Base-by-base conservation (phyloP, 1,140 invertebrate species). In the Lepidostoma basale region DNA sequence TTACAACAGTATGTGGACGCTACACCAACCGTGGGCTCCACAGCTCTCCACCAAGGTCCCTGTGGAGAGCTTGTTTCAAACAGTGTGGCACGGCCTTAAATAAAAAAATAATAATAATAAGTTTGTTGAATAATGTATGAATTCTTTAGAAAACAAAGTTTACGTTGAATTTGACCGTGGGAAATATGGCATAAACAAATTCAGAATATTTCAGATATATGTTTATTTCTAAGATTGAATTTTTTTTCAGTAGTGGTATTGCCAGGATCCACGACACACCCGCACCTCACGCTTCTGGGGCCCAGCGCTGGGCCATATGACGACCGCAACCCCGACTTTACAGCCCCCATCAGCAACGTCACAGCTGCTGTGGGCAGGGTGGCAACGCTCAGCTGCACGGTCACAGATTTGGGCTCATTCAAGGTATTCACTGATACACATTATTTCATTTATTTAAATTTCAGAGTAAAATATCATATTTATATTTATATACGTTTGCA, bases 351-450 rank as follows among this genome's bases (percentile, higher is more conserved):
- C 73, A 83, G 85, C 74, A 93, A 93, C 76, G 86, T 92, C 25
- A 92, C 91, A 62, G 90, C 90, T 62, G 86, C 89, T 36, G 85
- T 88, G 49, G 90, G 91, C 3, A 81, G 90, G 67, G 90, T 92
- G 75, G 90, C 90, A 4, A 78, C 90, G 39, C 79, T 93, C 23
- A 87, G 88, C 40, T 93, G 91, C 74, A 85, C 87, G 1, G 90
- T 92, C 62, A 86, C 85, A 49, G 88, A 90, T 74, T 81, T 92
- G 40, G 90, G 89, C 20, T 85, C 88, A 67, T 91, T 89, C 79
- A 91, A 90, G 85, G 91, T 92, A 77, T n/a, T n/a, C n/a, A n/a
- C n/a, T n/a, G n/a, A n/a, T n/a, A n/a, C n/a, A n/a, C 82, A 42
- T 3, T 77, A 59, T 36, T 5, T 36, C n/a, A n/a, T 56, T 56